Base-by-base conservation (phyloP, 2,797 vertebrate genomes). In the Tenualosa thibaudeaui region DNA sequence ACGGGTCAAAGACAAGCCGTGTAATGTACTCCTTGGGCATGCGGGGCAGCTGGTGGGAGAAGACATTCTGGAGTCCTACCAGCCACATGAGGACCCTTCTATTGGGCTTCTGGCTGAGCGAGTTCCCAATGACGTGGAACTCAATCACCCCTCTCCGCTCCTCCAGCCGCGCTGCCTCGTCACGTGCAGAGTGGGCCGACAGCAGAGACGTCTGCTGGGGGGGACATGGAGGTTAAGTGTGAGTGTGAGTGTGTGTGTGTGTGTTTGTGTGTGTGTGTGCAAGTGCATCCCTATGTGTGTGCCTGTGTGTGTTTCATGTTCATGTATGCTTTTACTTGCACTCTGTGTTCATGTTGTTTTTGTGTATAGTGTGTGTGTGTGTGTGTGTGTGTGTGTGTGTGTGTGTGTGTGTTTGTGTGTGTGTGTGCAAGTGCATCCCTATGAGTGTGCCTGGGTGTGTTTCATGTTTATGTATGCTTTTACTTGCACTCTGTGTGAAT, bases 11-110 rank as follows among this genome's bases (percentile, higher is more conserved):
- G 87, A 99, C 98, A n/a, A 99, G 95, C 84, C 98, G 95, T 0
- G 98, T 99, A 93, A 99, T 99, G 90, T 99, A 99, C 84, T 99
- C 98, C 89, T 99, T 99, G 0, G 98, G 98, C 98, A 99, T 99
- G 19, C 98, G 96, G 49, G 98, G 98, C 81, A 99, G 95, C 92
- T 99, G 98, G 91, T 99, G 98, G 54, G 98, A 99, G 93, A 99
- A 99, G 8, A 99, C 98, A 0, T 99, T 99, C 94, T 99, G 98
- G n/a, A 99, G 94, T 75, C 98, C 98, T 3, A 99, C 97, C 26
- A 99, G 96, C 98, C 98, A 99, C 95, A 99, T 99, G 93, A 99
- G 93, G 90, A 99, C 97, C 94, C 97, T 97, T 94, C 97, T 98
- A 88, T 99, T 99, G 88, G 98, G 98, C 88, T 98, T 99, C 91